Conservation (phyloP, 2,888 invertebrate species). For the Idaea biselata region DNA sequence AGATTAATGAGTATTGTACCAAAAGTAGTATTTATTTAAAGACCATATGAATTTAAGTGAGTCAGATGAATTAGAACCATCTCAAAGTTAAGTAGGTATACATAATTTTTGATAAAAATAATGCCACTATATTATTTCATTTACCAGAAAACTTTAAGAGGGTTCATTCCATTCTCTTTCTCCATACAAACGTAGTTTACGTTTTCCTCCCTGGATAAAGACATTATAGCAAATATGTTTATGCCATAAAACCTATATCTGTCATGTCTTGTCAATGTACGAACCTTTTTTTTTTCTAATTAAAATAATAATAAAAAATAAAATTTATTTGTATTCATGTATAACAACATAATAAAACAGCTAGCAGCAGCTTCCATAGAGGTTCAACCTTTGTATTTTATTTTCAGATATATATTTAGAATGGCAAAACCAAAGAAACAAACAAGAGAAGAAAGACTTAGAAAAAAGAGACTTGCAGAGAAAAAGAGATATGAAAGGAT, state of each 20-base stretch:
- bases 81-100: conserved; percentile 3
- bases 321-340: neutral
- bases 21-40: neutral
- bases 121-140: too few relatives aligned
- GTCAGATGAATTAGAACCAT: conserved; percentile 1
- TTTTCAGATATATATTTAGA: neutral
- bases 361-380: neutral
- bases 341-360: too few relatives aligned
- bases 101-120: conserved; percentile 4
- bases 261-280: too few relatives aligned
- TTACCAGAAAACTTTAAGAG: too few relatives aligned
- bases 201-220: too few relatives aligned
- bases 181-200: too few relatives aligned
- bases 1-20: conserved; percentile 3
- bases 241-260: too few relatives aligned
- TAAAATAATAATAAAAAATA: too few relatives aligned
- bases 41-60: too few relatives aligned
- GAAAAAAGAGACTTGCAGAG: conserved; percentile 12
- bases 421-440: conserved; percentile 11
- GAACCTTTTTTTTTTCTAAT: too few relatives aligned
- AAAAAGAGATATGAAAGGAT: conserved; percentile 12
- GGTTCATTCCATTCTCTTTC: too few relatives aligned
- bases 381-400: neutral
- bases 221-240: too few relatives aligned
- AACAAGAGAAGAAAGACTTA: conserved; percentile 15